A percentile compares a stretch with the other conserved stretches of the same genome.
These are phyloP conservation scores for Tigriopus japonicus DNA, from an alignment of 1,140 invertebrate genomes.

Conservation along the genomic window DNA sequence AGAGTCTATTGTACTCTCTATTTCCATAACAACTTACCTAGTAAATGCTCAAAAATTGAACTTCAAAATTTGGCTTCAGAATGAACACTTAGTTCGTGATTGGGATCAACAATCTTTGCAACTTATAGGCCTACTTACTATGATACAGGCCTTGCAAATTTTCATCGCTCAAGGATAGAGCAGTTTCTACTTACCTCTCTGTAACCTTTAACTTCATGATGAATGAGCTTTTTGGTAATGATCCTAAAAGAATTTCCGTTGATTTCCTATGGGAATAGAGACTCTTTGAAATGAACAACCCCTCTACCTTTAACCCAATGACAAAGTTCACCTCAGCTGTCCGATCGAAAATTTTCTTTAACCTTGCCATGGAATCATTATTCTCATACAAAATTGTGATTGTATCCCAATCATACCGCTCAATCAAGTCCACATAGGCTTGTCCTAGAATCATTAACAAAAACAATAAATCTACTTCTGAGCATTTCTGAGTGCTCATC, in stretches of 20 bases:
- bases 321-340: not conserved
- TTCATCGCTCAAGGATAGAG: too few species aligned
- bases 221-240: not conserved
- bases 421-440: constrained; percentile 4
- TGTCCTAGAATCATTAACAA: not conserved
- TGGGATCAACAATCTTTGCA: too few species aligned
- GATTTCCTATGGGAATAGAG: too few species aligned
- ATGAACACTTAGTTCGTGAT: too few species aligned
- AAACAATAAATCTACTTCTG: not conserved
- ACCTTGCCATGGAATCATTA: not conserved
- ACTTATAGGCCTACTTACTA: too few species aligned
- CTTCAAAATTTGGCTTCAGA: too few species aligned
- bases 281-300: too few species aligned
- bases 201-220: not conserved
- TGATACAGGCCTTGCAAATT: too few species aligned
- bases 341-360: not conserved
- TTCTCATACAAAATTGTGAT: constrained; percentile 9
- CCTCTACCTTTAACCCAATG: too few species aligned
- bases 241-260: not conserved
- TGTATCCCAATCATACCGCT: constrained; percentile 1
- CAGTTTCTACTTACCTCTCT: not conserved
- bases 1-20: too few species aligned
- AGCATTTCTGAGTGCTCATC: not conserved
- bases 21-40: too few species aligned
- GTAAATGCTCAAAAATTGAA: too few species aligned